phyloP scores from a whole-genome alignment of 2,797 vertebrate genomes.

The Notoglanidium macrostoma region DNA sequence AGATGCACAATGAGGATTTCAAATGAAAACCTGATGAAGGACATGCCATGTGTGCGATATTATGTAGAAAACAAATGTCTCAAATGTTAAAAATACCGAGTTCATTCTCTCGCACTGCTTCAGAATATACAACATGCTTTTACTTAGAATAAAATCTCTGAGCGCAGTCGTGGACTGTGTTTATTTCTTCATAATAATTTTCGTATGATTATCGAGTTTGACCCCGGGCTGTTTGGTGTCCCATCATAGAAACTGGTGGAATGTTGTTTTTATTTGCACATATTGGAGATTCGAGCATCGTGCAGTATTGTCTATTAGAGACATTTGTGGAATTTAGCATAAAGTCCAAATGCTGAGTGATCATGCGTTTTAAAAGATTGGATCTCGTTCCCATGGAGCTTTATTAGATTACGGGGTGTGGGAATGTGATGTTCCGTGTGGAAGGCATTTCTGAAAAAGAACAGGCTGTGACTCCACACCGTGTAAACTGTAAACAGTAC shows the following conservation, averaged over 20 bases:
- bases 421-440: constrained; percentile 10
- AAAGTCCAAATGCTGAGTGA: constrained; percentile 11
- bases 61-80: neutral
- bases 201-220: neutral
- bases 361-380: neutral
- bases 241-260: neutral
- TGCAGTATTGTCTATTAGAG: neutral
- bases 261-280: constrained; percentile 15
- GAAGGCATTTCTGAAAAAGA: constrained; percentile 18
- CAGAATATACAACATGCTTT: neutral
- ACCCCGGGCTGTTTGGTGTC: constrained; percentile 28
- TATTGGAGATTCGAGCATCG: neutral
- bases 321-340: constrained; percentile 23
- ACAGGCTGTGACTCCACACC: constrained; percentile 7
- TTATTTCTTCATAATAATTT: neutral
- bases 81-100: neutral
- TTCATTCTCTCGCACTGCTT: neutral
- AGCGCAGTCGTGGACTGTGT: neutral
- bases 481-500: neutral
- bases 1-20: neutral
- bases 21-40: neutral
- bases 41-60: neutral
- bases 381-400: neutral
- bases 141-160: neutral
- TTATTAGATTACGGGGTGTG: neutral